Evolutionary conservation across 2,113 vertebrate genomes (phyloP).

Genomic region (Elanus axillaris): DNA sequence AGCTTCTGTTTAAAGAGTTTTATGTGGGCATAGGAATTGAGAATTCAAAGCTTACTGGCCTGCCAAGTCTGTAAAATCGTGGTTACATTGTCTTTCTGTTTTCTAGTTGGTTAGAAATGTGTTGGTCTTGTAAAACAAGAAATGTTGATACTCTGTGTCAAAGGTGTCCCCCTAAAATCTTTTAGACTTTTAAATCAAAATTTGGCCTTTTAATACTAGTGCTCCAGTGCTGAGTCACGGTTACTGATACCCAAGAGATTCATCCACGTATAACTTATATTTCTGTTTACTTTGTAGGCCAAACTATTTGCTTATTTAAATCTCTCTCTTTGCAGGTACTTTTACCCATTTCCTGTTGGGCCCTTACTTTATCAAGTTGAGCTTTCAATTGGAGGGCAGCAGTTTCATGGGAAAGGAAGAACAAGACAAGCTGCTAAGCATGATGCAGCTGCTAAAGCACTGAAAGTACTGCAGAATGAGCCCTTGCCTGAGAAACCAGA

Average conservation of each 20-base stretch:
- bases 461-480: conserved; percentile 92
- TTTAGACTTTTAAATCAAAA: not conserved
- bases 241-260: not conserved
- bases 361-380: conserved; percentile 96
- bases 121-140: not conserved
- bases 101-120: not conserved
- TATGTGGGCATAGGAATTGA: not conserved
- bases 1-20: not conserved
- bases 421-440: conserved; percentile 93
- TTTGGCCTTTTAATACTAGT: not conserved
- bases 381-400: conserved; percentile 93
- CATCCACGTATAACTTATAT: not conserved
- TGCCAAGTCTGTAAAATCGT: fast-evolving
- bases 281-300: not conserved
- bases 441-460: conserved; percentile 90
- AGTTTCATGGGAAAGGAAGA: conserved; percentile 94
- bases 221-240: not conserved
- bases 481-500: conserved; percentile 86
- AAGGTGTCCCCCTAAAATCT: not conserved
- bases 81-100: not conserved
- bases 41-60: not conserved
- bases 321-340: conserved; percentile 81
- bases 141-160: not conserved
- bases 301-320: not conserved
- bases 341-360: conserved; percentile 94